These are phyloP conservation scores for Helicoverpa armigera DNA, from an alignment of 1,140 invertebrate species.

Conservation along the genomic window DNA sequence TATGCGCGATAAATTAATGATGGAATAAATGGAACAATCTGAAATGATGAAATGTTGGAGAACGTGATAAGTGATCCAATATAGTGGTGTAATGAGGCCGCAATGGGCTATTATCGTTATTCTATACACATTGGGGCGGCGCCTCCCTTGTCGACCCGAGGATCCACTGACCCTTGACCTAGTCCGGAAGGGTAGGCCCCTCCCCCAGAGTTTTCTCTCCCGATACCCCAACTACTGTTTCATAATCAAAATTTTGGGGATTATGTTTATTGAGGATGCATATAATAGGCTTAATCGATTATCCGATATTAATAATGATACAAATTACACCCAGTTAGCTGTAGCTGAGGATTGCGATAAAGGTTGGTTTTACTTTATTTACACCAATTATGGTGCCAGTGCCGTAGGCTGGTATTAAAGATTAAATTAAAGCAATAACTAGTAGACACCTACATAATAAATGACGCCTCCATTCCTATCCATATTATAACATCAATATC, in stretches of 20 bases:
- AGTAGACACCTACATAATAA: no score
- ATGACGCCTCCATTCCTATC: no score
- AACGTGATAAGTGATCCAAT: slow-evolving; percentile 60
- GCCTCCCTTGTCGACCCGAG: slow-evolving; percentile 41
- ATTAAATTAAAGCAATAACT: no score
- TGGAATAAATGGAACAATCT: slow-evolving; percentile 39
- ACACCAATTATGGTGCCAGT: no score
- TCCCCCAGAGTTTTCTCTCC: slow-evolving; percentile 48
- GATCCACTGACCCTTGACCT: slow-evolving; percentile 67
- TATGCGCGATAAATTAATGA: slow-evolving; percentile 22
- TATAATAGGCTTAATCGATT: slow-evolving; percentile 8
- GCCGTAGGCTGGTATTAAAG: no score
- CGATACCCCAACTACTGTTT: slow-evolving; percentile 53
- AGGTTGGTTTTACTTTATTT: no score
- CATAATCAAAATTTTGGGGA: slow-evolving; percentile 46
- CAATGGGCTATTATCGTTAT: slow-evolving; percentile 65
- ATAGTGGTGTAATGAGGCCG: slow-evolving; percentile 58
- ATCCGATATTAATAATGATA: not conserved
- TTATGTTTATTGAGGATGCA: not conserved
- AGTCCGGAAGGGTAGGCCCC: slow-evolving; percentile 52
- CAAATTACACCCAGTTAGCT: not conserved
- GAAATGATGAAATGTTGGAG: slow-evolving; percentile 49
- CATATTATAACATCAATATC: no score
- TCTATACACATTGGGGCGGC: slow-evolving; percentile 59
- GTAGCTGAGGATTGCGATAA: not conserved